Evolutionary conservation across 2,113 vertebrate genomes (phyloP).

Genomic region (Petrocephalus microphthalmus): DNA sequence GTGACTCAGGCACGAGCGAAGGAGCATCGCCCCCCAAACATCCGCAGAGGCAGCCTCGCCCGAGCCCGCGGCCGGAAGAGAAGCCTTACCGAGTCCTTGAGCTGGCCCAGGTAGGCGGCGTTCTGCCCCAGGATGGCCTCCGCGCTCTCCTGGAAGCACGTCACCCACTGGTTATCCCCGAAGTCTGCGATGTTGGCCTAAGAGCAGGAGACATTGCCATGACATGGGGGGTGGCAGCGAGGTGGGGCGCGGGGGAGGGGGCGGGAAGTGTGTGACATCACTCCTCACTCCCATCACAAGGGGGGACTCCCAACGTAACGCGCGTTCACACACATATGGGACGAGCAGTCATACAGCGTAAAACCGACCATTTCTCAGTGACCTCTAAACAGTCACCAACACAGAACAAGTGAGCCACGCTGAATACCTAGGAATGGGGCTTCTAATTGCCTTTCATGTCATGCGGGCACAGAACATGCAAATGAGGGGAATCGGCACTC

Average conservation of each 20-base stretch:
- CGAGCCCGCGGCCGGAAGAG: neutral
- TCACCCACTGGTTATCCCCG: slow-evolving; percentile 91
- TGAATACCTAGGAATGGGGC: neutral
- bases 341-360: neutral
- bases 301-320: neutral
- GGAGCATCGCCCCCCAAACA: neutral
- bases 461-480: neutral
- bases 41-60: too few relatives aligned
- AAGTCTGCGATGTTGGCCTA: slow-evolving; percentile 90
- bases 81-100: slow-evolving; percentile 83
- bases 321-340: neutral
- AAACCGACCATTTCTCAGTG: neutral
- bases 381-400: neutral
- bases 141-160: slow-evolving; percentile 89
- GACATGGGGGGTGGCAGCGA: too few relatives aligned
- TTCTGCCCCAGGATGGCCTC: slow-evolving; percentile 88
- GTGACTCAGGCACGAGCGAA: neutral
- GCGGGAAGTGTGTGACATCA: neutral
- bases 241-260: neutral
- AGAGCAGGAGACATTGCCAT: neutral
- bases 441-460: neutral
- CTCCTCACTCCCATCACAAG: neutral
- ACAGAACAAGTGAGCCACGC: neutral
- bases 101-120: slow-evolving; percentile 78
- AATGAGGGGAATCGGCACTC: neutral